These are phyloP conservation scores for Mythimna albipuncta DNA, from an alignment of 2,888 invertebrate genomes.

Conservation along the genomic window DNA sequence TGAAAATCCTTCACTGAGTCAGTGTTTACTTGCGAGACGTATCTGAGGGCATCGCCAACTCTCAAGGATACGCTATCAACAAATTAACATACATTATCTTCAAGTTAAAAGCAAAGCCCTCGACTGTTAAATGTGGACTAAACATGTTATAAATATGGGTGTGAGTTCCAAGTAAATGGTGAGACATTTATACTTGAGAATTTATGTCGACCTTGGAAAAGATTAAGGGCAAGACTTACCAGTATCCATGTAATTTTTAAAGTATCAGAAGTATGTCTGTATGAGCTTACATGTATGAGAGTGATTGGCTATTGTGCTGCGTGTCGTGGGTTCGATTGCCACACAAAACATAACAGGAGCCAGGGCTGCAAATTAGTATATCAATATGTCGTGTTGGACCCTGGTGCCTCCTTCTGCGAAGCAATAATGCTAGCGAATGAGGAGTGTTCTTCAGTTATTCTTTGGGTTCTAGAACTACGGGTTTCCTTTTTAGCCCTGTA, in stretches of 20 bases:
- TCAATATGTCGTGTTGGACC: too few relatives aligned
- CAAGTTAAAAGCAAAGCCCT: constrained; percentile 72
- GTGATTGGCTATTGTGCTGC: too few relatives aligned
- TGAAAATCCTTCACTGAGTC: constrained; percentile 57
- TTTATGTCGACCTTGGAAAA: constrained; percentile 2
- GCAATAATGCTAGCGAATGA: too few relatives aligned
- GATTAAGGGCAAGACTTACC: not conserved
- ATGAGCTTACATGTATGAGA: too few relatives aligned
- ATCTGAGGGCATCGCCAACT: constrained; percentile 47
- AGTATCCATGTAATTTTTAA: not conserved
- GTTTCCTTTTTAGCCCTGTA: too few relatives aligned
- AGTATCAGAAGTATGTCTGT: too few relatives aligned
- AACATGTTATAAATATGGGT: constrained; percentile 23
- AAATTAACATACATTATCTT: constrained; percentile 75
- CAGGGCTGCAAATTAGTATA: too few relatives aligned
- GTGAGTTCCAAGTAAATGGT: constrained; percentile 17
- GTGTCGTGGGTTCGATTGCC: too few relatives aligned
- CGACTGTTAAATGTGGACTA: constrained; percentile 62
- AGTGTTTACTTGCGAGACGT: constrained; percentile 51
- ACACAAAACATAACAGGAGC: too few relatives aligned
- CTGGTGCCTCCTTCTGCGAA: too few relatives aligned
- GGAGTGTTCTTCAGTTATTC: too few relatives aligned
- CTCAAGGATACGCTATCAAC: constrained; percentile 69
- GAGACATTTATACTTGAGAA: constrained; percentile 8
- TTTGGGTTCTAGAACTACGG: too few relatives aligned